phyloP scores from a whole-genome alignment of 1,140 invertebrate species.

The Thaumetopoea pityocampa region DNA sequence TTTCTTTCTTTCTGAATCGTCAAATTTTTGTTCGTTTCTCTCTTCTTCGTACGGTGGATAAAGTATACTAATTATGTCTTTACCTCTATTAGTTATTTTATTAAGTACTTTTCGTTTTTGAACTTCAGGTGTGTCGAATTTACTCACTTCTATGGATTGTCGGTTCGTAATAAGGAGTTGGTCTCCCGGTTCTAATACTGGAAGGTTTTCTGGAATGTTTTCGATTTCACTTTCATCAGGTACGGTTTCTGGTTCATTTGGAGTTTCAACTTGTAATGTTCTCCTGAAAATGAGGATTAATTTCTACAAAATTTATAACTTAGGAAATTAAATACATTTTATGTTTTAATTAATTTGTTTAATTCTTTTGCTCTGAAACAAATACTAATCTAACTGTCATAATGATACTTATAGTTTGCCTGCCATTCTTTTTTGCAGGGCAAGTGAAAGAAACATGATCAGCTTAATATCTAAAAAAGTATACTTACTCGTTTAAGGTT shows the following conservation, averaged over 20 bases:
- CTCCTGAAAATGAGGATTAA: conserved; percentile 12
- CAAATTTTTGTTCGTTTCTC: conserved; percentile 66
- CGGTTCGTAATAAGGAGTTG: conserved; percentile 69
- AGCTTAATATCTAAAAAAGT: too few relatives aligned
- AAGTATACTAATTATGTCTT: conserved; percentile 82
- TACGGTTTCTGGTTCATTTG: conserved; percentile 22
- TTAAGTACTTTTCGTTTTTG: conserved; percentile 82
- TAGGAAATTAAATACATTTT: too few relatives aligned
- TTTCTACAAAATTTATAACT: too few relatives aligned
- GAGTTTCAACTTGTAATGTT: conserved; percentile 27
- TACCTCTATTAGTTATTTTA: conserved; percentile 81
- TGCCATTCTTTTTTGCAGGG: too few relatives aligned
- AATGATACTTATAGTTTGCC: too few relatives aligned
- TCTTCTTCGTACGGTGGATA: conserved; percentile 77
- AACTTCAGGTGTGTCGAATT: conserved; percentile 78
- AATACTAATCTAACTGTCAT: too few relatives aligned
- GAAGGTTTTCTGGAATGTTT: conserved; percentile 39
- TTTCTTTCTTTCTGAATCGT: conserved; percentile 73
- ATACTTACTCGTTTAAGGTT: conserved; percentile 41
- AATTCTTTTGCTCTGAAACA: too few relatives aligned
- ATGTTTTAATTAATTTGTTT: too few relatives aligned
- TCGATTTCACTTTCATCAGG: conserved; percentile 23
- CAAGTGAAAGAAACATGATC: too few relatives aligned
- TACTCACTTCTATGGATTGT: conserved; percentile 48
- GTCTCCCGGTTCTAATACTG: conserved; percentile 75